These are phyloP conservation scores for Nemotelus nigrinus DNA, from an alignment of 2,888 invertebrate genomes.

Conservation along the genomic window DNA sequence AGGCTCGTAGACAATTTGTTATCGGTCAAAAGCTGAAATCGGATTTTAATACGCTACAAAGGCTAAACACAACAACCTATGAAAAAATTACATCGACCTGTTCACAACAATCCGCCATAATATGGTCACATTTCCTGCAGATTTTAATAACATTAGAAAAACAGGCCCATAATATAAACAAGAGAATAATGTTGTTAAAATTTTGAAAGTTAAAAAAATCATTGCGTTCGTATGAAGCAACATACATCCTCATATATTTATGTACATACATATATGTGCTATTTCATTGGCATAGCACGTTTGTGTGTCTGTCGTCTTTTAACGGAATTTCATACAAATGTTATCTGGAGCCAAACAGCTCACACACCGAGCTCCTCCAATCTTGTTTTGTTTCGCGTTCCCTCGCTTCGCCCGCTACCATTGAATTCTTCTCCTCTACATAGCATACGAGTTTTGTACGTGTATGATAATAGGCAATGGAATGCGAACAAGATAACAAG, in stretches of 20 bases:
- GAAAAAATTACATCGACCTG: too few relatives aligned
- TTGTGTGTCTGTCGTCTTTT: slow-evolving; percentile 3
- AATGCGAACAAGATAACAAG: slow-evolving; percentile 42
- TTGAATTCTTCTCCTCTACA: not conserved
- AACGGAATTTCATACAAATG: slow-evolving; percentile 32
- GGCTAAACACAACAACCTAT: too few relatives aligned
- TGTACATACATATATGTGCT: not conserved
- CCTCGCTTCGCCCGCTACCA: not conserved
- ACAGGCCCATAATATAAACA: too few relatives aligned
- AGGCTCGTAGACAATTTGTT: too few relatives aligned
- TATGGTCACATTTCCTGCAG: not conserved
- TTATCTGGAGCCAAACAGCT: slow-evolving; percentile 20
- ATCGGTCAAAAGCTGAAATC: too few relatives aligned
- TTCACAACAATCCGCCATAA: not conserved
- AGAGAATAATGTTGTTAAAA: not conserved
- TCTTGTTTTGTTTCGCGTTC: not conserved
- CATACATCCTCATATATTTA: not conserved
- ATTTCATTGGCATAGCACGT: not conserved
- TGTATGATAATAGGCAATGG: slow-evolving; percentile 41
- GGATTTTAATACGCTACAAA: too few relatives aligned
- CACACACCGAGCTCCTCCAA: slow-evolving; percentile 7
- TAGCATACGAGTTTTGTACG: slow-evolving; percentile 17
- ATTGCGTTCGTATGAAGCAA: not conserved
- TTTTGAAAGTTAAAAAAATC: not conserved
- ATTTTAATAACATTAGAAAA: too few relatives aligned